Percentiles rank a stretch among this genome's conserved stretches.
These are phyloP conservation scores for Pelagia noctiluca DNA, from an alignment of 30 jellyfish, hydroid and myxozoan species.

Conservation along the genomic window DNA sequence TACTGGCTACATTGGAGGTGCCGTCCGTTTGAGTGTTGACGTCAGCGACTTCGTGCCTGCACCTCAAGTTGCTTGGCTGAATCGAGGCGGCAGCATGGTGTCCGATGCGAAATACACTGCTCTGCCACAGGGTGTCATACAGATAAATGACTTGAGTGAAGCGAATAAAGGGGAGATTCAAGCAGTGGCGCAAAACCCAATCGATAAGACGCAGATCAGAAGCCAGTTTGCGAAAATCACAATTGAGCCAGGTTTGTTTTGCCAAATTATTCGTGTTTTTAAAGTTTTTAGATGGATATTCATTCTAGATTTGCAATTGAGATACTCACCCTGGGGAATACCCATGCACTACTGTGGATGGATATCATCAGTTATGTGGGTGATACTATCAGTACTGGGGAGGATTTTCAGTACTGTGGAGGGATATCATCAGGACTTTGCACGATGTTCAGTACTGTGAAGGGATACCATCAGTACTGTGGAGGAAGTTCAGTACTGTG, in stretches of 20 bases:
- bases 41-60: slow-evolving; percentile 74
- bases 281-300: background rate
- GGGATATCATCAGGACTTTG: no score
- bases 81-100: slow-evolving; percentile 72
- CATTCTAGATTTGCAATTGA: background rate
- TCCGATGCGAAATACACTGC: slow-evolving; percentile 78
- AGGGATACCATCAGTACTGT: no score
- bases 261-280: background rate
- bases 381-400: no score
- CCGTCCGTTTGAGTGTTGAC: slow-evolving; percentile 77
- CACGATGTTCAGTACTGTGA: no score
- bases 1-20: slow-evolving; percentile 84
- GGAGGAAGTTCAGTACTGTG: no score
- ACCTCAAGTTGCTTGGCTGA: slow-evolving; percentile 88
- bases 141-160: slow-evolving; percentile 40
- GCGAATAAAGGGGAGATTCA: slow-evolving; percentile 83
- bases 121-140: slow-evolving; percentile 88
- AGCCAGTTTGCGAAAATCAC: slow-evolving; percentile 61
- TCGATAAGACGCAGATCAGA: slow-evolving; percentile 43
- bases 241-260: slow-evolving; percentile 67
- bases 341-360: no score
- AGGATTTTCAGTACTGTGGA: no score
- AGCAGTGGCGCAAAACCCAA: slow-evolving; percentile 69
- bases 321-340: no score
- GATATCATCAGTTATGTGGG: no score